Percentiles rank a stretch among this genome's conserved stretches.
Evolutionary conservation across 2,888 invertebrate species (phyloP).

Genomic region (Plebejus anna): DNA sequence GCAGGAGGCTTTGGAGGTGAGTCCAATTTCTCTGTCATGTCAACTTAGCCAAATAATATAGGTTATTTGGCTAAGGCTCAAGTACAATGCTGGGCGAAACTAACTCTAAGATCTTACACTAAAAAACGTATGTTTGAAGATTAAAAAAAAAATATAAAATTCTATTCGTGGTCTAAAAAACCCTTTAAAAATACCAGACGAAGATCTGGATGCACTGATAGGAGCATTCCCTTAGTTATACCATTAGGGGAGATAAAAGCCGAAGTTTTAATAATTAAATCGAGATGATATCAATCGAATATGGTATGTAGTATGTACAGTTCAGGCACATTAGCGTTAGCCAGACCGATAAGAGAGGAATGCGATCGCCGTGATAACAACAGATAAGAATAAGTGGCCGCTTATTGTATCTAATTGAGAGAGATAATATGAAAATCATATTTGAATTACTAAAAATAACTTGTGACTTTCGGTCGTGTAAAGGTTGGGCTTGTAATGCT

Average conservation of each 20-base stretch:
- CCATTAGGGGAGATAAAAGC: conserved; percentile 2
- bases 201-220: neutral
- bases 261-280: conserved; percentile 48
- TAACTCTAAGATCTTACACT: neutral
- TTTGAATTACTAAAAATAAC: conserved; percentile 33
- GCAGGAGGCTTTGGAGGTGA: conserved; percentile 95
- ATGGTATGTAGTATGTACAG: conserved; percentile 59
- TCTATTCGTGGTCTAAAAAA: neutral
- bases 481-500: conserved; percentile 5
- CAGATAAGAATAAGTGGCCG: conserved; percentile 63
- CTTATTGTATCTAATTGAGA: conserved; percentile 64
- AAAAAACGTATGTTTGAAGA: too few species aligned
- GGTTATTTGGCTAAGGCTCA: neutral
- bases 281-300: conserved; percentile 57
- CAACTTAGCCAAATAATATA: neutral
- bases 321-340: conserved; percentile 67
- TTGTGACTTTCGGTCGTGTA: conserved; percentile 2
- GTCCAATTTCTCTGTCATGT: conserved; percentile 39
- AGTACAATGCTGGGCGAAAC: neutral
- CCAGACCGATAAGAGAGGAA: conserved; percentile 63
- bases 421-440: conserved; percentile 41
- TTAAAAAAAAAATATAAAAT: neutral
- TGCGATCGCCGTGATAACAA: conserved; percentile 61
- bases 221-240: neutral
- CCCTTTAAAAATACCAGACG: neutral